These are phyloP conservation scores for Drosophila insularis DNA, from an alignment of 1,140 invertebrate genomes.

Conservation along the genomic window DNA sequence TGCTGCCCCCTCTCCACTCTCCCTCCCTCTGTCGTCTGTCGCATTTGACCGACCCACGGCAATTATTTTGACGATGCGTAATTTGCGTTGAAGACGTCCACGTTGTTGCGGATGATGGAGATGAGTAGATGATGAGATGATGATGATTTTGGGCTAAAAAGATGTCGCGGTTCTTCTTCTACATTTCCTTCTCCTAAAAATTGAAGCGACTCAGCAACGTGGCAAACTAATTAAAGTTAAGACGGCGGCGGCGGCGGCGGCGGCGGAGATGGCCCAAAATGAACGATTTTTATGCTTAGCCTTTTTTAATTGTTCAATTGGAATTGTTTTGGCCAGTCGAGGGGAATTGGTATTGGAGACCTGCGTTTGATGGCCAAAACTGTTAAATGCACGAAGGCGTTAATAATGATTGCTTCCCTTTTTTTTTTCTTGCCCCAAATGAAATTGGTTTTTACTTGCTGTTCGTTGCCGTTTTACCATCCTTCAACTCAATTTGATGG, in stretches of 20 bases:
- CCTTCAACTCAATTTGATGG: conserved; percentile 63
- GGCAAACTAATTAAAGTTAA: conserved; percentile 76
- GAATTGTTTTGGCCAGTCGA: conserved; percentile 1
- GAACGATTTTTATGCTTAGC: conserved; percentile 78
- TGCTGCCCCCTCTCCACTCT: too few species aligned
- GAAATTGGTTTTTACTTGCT: conserved; percentile 47
- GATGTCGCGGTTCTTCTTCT: conserved; percentile 35
- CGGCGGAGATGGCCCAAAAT: conserved; percentile 33
- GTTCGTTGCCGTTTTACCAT: background rate
- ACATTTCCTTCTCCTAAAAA: conserved; percentile 28
- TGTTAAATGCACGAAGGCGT: conserved; percentile 63
- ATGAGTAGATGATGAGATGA: conserved; percentile 31
- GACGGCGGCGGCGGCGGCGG: background rate
- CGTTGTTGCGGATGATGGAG: conserved; percentile 63
- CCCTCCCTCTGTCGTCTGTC: too few species aligned
- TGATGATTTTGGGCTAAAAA: conserved; percentile 19
- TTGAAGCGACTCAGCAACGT: conserved; percentile 69
- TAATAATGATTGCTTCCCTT: conserved; percentile 47
- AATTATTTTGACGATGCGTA: conserved; percentile 80
- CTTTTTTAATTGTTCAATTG: conserved; percentile 73
- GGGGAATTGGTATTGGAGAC: conserved; percentile 14
- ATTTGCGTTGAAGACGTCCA: conserved; percentile 66
- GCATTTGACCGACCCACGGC: conserved; percentile 69
- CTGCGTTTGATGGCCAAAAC: conserved; percentile 61
- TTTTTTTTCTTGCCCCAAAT: conserved; percentile 33